Evolutionary conservation across 2,797 vertebrate species (phyloP), one percentile per base, ranked within the genome.

Genomic region (Champsocephalus gunnari): DNA sequence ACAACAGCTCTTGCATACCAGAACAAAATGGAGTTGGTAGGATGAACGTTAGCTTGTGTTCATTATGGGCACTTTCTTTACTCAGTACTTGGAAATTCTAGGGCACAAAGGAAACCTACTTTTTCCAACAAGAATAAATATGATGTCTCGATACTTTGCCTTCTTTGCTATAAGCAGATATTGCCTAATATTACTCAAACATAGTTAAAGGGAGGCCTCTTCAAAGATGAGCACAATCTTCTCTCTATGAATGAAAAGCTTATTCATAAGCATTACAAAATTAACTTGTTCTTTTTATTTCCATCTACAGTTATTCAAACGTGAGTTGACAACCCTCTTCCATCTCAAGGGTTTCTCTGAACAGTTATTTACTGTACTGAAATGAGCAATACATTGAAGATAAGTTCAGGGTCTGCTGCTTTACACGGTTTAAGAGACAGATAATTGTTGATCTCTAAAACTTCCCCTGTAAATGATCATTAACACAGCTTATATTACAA

Each of bases 1-100:
- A 83, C 76, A 85, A 79, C 81, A 82, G 63, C 58, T 76, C 38
- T 56, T 57, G 38, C 49, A 57, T 3, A 62, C 34, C 28, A 63
- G 38, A 41, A 58, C 12, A 14, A 54, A n/a, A 45, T 34, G 6
- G 16, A 51, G 66, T 24, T 68, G 53, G 62, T 45, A 3, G 60
- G 55, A 57, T 19, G 28, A 77, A 48, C 21, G 1, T 24, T 72
- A 9, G 51, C 21, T 14, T 59, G 43, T 44, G 12, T 66, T 14
- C 70, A 49, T 68, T 28, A 17, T 45, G 41, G 44, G 49, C 19
- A 6, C 24, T 47, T 14, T 54, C 54, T 59, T 13, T 2, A 34
- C 24, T 49, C 19, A 71, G 21, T 61, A 2, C 2, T 2, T 43
- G 12, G 13, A 50, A 63, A 48, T 55, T 11, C 8, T 28, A 38